A percentile compares a stretch with the other conserved stretches of the same genome.
Conservation (phyloP, 2,888 invertebrate genomes). For the Slavum lentiscoides region DNA sequence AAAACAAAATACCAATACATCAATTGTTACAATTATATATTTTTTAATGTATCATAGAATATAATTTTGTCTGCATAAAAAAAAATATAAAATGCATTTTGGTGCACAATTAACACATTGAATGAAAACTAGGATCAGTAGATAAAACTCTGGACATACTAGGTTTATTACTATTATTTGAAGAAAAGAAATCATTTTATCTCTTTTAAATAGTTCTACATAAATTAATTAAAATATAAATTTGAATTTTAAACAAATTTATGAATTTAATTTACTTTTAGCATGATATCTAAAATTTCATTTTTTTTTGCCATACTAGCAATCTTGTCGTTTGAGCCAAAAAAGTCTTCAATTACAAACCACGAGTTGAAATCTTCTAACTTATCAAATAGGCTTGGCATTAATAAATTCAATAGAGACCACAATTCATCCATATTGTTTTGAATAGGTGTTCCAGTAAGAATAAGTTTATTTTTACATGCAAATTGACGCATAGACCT, state of each 20-base stretch:
- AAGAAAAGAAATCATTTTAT: too few relatives aligned
- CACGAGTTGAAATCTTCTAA: constrained; percentile 68
- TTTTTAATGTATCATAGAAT: neutral
- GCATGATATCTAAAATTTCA: constrained; percentile 35
- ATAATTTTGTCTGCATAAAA: too few relatives aligned
- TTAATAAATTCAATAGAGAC: constrained; percentile 71
- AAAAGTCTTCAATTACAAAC: constrained; percentile 62
- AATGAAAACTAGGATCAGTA: too few relatives aligned
- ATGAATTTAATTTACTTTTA: constrained; percentile 23
- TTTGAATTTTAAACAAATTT: neutral
- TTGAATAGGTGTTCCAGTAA: constrained; percentile 76
- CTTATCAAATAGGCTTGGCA: constrained; percentile 71
- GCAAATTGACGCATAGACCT: constrained; percentile 61
- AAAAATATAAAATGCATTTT: too few relatives aligned
- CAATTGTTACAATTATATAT: neutral
- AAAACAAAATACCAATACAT: neutral
- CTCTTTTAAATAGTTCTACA: too few relatives aligned
- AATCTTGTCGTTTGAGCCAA: constrained; percentile 21
- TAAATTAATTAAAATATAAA: too few relatives aligned
- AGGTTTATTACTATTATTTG: too few relatives aligned
- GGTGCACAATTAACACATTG: too few relatives aligned
- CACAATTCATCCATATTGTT: constrained; percentile 74
- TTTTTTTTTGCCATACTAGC: constrained; percentile 16
- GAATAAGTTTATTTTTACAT: constrained; percentile 65
- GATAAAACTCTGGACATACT: too few relatives aligned